These are phyloP conservation scores for Mormyrops boulengeri DNA, from an alignment of 2,797 vertebrate species.

Conservation along the genomic window DNA sequence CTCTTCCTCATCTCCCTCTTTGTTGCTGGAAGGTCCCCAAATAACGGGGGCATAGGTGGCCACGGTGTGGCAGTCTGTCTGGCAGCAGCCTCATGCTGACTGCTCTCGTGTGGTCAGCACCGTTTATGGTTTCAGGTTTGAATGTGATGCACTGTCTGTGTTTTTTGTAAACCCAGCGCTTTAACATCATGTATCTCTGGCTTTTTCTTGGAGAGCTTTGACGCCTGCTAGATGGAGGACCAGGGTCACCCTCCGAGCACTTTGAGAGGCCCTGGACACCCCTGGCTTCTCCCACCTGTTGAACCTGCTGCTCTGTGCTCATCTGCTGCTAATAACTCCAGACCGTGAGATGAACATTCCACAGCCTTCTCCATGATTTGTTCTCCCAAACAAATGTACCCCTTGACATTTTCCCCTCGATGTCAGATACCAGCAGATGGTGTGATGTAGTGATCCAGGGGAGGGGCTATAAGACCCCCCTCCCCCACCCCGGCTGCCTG, in stretches of 20 bases:
- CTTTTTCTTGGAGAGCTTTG: not conserved
- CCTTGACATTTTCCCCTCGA: conserved; percentile 51
- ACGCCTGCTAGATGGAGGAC: not conserved
- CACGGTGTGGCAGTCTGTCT: not conserved
- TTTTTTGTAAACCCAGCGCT: not conserved
- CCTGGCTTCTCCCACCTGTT: not conserved
- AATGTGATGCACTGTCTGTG: not conserved
- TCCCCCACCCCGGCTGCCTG: conserved; percentile 37
- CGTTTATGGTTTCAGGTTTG: not conserved
- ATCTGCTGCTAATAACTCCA: not conserved
- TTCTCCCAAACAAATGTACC: not conserved
- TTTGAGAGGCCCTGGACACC: not conserved
- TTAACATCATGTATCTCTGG: not conserved
- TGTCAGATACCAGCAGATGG: conserved; percentile 30
- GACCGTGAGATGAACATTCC: not conserved
- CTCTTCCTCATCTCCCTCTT: not conserved
- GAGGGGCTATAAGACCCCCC: conserved; percentile 41
- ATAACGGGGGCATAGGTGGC: not conserved
- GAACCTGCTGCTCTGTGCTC: not conserved
- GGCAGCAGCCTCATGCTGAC: not conserved
- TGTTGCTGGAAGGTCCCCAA: not conserved
- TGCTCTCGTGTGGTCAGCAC: not conserved
- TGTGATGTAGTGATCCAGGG: conserved; percentile 37
- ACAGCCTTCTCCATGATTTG: not conserved
- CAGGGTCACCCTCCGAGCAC: not conserved